Evolutionary conservation across 2,888 invertebrate species (phyloP).

Genomic region (Cephus sareptanus): DNA sequence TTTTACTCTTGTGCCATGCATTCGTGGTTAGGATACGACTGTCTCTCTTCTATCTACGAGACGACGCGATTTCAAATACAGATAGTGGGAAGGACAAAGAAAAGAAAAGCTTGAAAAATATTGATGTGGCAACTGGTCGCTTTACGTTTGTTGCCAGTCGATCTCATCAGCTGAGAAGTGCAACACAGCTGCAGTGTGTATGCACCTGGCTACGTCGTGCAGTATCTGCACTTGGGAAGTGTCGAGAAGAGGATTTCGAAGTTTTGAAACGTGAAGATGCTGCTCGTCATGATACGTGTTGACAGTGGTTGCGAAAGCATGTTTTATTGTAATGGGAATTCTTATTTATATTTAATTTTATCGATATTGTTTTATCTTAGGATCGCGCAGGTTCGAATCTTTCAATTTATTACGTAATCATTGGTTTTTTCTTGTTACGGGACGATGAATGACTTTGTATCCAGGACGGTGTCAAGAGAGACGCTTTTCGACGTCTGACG

Average conservation of each 20-base stretch:
- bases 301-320: neutral
- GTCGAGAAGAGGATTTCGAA: neutral
- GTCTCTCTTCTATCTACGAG: neutral
- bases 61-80: constrained; percentile 15
- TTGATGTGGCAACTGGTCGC: neutral
- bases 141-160: neutral
- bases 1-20: neutral
- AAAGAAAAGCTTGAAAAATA: neutral
- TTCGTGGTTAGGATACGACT: neutral
- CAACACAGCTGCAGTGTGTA: neutral
- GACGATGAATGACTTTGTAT: neutral
- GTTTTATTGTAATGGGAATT: neutral
- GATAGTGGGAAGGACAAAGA: neutral
- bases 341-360: neutral
- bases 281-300: neutral
- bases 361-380: neutral
- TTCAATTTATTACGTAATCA: neutral
- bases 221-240: neutral
- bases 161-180: neutral
- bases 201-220: neutral
- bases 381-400: neutral
- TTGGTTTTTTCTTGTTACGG: neutral
- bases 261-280: neutral
- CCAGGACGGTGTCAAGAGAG: neutral
- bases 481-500: neutral